These are phyloP conservation scores for Danio kyathit DNA, from an alignment of 2,797 vertebrate genomes.

Conservation along the genomic window DNA sequence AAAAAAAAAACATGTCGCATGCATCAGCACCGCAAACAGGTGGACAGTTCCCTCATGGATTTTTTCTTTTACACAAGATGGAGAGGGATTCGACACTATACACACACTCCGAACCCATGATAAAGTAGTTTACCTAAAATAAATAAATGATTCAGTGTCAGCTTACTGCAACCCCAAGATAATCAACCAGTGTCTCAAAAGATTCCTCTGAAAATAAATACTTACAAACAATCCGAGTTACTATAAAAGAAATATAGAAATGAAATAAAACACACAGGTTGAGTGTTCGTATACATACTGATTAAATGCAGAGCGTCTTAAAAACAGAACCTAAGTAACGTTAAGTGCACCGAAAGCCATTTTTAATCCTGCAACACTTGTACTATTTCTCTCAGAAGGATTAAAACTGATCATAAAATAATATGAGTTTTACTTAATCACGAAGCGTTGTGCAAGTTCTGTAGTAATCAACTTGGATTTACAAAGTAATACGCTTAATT, in stretches of 20 bases:
- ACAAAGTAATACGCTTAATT: constrained; percentile 5
- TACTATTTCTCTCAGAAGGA: constrained; percentile 3
- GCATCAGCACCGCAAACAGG: constrained; percentile 37
- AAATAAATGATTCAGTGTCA: constrained; percentile 43
- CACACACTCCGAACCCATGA: constrained; percentile 37
- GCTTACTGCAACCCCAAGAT: constrained; percentile 1
- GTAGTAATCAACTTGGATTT: constrained; percentile 9
- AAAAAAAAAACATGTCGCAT: constrained; percentile 41
- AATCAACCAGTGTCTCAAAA: constrained; percentile 52
- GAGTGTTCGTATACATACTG: not conserved
- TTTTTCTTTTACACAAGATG: constrained; percentile 20
- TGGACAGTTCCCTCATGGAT: constrained; percentile 31
- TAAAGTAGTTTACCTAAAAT: constrained; percentile 23
- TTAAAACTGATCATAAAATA: constrained; percentile 8
- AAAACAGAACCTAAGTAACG: constrained; percentile 7
- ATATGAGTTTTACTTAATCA: not conserved
- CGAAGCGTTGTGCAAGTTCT: constrained; percentile 19
- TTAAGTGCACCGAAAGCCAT: not conserved
- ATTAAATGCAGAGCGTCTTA: constrained; percentile 1
- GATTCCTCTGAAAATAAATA: constrained; percentile 50
- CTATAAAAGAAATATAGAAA: constrained; percentile 12
- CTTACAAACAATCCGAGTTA: constrained; percentile 10
- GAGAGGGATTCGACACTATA: not conserved
- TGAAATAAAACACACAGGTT: constrained; percentile 23
- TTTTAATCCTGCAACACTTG: not conserved